Base-by-base conservation (phyloP, 1,140 invertebrate genomes). In the Hycleus cichorii region DNA sequence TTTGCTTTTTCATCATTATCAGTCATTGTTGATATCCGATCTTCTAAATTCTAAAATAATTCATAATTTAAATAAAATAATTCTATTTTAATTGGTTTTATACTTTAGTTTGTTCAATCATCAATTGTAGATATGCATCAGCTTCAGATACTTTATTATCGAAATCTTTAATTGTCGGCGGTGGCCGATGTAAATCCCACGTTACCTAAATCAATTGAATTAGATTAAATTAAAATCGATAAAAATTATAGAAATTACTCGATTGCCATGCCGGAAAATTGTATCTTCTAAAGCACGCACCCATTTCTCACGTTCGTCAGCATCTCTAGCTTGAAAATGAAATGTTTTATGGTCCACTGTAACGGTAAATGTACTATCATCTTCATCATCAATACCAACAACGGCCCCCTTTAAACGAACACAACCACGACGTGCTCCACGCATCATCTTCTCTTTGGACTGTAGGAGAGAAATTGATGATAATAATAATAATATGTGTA, bases 401-500 rank as follows among this genome's bases (percentile, higher is more conserved):
- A 98, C 86, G 4, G 97, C 96, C 54, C 93, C 94, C 75, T 91
- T 87, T 7, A 95, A 78, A 11, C 93, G 78, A 3, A 99, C 95
- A 78, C 96, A 98, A 27, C 97, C 97, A 60, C 97, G 81, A 58
- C 96, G 81, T 26, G 95, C 92, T 4, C 96, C 95, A 62, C 93
- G 84, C 74, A 94, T 91, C 95, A 99, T 98, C 77, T 99, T 99
- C 70, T 99, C 97, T 75, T 96, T 95, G 32, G 93, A 96, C 93
- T 97, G 80, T 47, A 87, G 85, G 9, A 11, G 40, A 5, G 32
- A 32, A 32, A 32, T 18, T 18, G 18, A 18, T 18, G 1, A 18
- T 18, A 2, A 18, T 18, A 18, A 18, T 18, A 18, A 18, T 18
- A 18, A 18, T 18, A 18, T 18, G 18, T 18, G 18, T 18, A 18